Percentiles rank a stretch among this genome's conserved stretches.
These are phyloP conservation scores for Manis javanica DNA, from an alignment of 2,797 vertebrate genomes.

Conservation along the genomic window DNA sequence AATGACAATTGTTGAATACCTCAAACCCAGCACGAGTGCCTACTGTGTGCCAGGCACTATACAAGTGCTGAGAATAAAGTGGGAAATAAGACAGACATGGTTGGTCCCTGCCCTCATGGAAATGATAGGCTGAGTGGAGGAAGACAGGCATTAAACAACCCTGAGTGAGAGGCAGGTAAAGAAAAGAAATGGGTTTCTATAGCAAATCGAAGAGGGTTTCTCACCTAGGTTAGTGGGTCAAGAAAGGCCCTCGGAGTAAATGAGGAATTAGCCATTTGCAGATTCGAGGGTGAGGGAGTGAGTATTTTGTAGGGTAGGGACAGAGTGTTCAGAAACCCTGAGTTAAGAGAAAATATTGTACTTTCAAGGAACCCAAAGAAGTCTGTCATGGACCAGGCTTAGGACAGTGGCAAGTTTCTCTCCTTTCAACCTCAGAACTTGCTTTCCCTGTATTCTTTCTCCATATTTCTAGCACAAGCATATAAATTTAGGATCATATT, in stretches of 20 bases:
- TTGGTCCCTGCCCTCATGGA: background rate
- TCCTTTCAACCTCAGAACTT: background rate
- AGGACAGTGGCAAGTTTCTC: background rate
- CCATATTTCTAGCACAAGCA: slow-evolving; percentile 41
- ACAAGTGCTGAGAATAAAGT: background rate
- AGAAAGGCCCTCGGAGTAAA: background rate
- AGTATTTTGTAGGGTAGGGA: background rate
- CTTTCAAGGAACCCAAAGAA: background rate
- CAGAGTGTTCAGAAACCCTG: background rate
- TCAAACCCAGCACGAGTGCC: background rate
- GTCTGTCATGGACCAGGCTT: background rate
- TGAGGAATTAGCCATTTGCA: background rate
- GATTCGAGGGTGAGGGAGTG: background rate
- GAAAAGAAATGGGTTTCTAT: background rate
- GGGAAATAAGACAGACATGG: background rate
- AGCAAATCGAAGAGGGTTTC: background rate
- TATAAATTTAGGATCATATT: slow-evolving; percentile 54
- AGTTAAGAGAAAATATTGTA: background rate
- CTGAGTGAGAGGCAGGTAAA: background rate
- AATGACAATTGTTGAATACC: background rate
- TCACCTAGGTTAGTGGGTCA: background rate
- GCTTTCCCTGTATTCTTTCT: slow-evolving; percentile 10
- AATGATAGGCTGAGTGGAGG: background rate
- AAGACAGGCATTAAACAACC: background rate
- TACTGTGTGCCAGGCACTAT: background rate